phyloP scores from a whole-genome alignment of 1,140 invertebrate genomes.

The Chymomyza costata region DNA sequence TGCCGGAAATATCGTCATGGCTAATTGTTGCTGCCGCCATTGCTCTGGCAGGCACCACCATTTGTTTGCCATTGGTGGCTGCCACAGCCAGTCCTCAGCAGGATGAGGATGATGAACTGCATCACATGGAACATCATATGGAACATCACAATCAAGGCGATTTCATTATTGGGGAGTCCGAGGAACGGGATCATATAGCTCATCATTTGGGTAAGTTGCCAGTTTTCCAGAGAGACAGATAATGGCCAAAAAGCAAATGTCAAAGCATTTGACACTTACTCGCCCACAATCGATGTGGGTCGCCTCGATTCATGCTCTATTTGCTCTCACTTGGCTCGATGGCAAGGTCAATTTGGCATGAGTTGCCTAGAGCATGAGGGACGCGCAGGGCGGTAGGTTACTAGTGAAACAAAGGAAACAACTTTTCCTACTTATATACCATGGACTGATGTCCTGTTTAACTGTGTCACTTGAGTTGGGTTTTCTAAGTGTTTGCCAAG shows the following conservation, averaged over 20 bases:
- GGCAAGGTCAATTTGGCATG: slow-evolving; percentile 54
- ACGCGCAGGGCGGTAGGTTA: too few relatives aligned
- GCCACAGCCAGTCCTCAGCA: slow-evolving; percentile 27
- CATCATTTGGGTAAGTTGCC: slow-evolving; percentile 63
- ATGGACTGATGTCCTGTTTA: too few relatives aligned
- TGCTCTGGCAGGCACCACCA: slow-evolving; percentile 26
- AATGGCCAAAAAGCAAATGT: too few relatives aligned
- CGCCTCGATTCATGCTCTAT: slow-evolving; percentile 30
- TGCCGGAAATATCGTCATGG: slow-evolving; percentile 73
- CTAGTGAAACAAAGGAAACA: too few relatives aligned
- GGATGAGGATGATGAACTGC: slow-evolving; percentile 44
- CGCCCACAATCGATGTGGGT: background rate
- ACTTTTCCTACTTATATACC: too few relatives aligned
- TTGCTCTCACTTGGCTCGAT: slow-evolving; percentile 31
- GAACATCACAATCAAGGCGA: slow-evolving; percentile 51
- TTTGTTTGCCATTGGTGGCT: slow-evolving; percentile 32
- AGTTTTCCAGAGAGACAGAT: background rate
- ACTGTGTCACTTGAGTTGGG: slow-evolving; percentile 48
- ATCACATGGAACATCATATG: slow-evolving; percentile 44
- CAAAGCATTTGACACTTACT: too few relatives aligned
- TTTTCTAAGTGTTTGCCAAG: slow-evolving; percentile 24
- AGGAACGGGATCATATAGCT: slow-evolving; percentile 68
- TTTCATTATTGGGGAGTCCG: slow-evolving; percentile 61
- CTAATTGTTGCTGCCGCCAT: slow-evolving; percentile 67
- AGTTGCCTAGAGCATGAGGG: slow-evolving; percentile 54